Percentiles rank a stretch among this genome's conserved stretches.
Evolutionary conservation across 2,888 invertebrate species (phyloP).

Genomic region (Onthophagus sagittarius): DNA sequence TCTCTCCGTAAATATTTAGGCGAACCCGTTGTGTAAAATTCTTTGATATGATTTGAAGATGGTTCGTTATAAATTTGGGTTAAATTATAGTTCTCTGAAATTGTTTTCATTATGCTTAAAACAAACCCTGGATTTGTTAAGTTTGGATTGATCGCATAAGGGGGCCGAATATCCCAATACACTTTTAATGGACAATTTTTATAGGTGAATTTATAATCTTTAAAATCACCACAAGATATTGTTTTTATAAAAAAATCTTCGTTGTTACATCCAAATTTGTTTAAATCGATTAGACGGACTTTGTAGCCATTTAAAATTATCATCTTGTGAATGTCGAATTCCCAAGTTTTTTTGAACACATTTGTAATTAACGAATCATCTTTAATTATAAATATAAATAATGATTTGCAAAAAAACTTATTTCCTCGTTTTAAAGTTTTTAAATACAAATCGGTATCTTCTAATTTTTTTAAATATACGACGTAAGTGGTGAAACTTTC

Average conservation of each 20-base stretch:
- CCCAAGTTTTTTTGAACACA: neutral
- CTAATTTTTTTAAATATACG: neutral
- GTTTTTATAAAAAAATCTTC: neutral
- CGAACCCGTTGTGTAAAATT: neutral
- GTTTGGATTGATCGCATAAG: conserved; percentile 1
- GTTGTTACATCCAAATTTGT: neutral
- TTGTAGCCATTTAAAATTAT: neutral
- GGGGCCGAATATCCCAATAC: conserved; percentile 2
- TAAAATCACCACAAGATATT: neutral
- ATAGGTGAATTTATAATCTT: neutral
- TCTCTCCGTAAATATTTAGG: neutral
- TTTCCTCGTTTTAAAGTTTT: neutral
- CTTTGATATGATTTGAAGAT: neutral
- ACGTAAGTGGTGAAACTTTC: neutral
- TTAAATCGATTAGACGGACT: neutral
- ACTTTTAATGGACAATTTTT: neutral
- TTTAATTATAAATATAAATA: neutral
- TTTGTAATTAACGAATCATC: neutral
- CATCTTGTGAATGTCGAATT: neutral
- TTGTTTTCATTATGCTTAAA: neutral
- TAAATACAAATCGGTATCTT: neutral
- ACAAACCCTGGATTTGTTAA: neutral
- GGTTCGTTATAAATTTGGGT: neutral
- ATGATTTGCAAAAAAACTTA: neutral
- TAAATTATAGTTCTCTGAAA: neutral